phyloP scores from a whole-genome alignment of 1,140 invertebrate genomes.

The Panagrolaimus sp. region DNA sequence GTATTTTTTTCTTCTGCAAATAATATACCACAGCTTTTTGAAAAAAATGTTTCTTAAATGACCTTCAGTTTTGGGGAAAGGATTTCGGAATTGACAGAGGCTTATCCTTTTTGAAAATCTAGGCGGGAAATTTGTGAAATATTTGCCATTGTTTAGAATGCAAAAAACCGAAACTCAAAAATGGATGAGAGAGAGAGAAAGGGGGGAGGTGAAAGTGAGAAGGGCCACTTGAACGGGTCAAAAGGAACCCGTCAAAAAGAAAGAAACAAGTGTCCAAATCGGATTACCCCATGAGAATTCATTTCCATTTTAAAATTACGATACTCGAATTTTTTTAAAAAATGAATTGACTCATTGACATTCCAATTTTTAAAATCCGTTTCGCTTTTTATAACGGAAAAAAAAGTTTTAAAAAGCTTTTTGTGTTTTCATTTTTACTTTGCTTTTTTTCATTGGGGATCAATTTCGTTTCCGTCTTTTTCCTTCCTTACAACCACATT shows the following conservation, averaged over 20 bases:
- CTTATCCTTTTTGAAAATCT: slow-evolving; percentile 14
- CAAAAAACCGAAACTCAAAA: no score
- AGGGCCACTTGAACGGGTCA: neutral
- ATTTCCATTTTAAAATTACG: neutral
- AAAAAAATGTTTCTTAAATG: slow-evolving; percentile 8
- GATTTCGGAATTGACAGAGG: neutral
- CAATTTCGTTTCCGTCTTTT: slow-evolving; percentile 9
- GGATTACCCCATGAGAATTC: neutral
- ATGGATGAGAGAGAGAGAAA: neutral
- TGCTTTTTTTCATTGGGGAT: slow-evolving; percentile 8
- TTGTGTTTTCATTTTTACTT: slow-evolving; percentile 11
- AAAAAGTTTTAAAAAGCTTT: no score
- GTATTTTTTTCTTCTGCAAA: no score
- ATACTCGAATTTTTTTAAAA: no score
- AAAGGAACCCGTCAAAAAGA: neutral
- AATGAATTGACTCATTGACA: no score
- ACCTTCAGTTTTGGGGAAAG: neutral
- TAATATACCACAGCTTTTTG: no score
- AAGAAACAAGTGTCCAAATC: slow-evolving; percentile 8
- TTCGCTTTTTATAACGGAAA: no score
- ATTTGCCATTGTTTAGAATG: slow-evolving; percentile 12
- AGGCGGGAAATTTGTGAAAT: slow-evolving; percentile 6
- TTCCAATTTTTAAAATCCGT: no score
- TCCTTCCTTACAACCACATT: neutral
- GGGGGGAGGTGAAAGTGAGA: slow-evolving; percentile 8